Evolutionary conservation across 1,140 invertebrate species (phyloP), one percentile per base, ranked within the genome.

Genomic region (Achatina immaculata): DNA sequence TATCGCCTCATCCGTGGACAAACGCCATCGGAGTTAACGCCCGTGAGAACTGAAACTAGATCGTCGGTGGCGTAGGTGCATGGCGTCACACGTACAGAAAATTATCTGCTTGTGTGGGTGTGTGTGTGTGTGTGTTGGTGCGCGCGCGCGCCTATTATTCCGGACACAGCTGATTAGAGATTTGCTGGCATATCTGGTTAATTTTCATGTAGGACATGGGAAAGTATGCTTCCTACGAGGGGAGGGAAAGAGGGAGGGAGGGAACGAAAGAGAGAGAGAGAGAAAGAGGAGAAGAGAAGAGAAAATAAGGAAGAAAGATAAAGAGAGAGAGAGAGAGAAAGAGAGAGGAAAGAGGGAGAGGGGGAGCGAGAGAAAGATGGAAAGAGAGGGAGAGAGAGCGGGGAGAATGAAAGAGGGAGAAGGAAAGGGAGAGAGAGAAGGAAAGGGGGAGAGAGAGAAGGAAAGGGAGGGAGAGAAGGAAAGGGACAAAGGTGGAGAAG

Each of bases 351-450:
- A 71, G 34, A 71, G 68, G 9, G 21, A 71, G 9, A 36, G 68
- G 14, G 31, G 11, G 21, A 21, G 31, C 7, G 38, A 40, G 16
- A 28, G 68, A 40, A 11, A 71, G 58, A 40, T 16, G 34, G 38
- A 21, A 16, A 40, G 38, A 71, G 38, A 24, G 31, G 9, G 38
- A 21, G 31, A 71, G 7, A 71, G 68, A 40, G 38, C 7, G 68
- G 68, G n/a, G 38, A 40, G 38, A 40, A n/a, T n/a, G n/a, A n/a
- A n/a, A n/a, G 14, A 19, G 16, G 36, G 68, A 40, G 38, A 71
- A 34, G 38, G 68, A 71, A n/a, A 40, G 68, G n/a, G 7, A 71
- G 28, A 40, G 68, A 36, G 68, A 71, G 68, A n/a, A 34, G 31
- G 65, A 31, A 34, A 66, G 65, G 31, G 65, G 31, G 11, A 14